Evolutionary conservation across 2,113 vertebrate genomes (phyloP), one percentile per base, ranked within the genome.

Genomic region (Sturnira hondurensis): DNA sequence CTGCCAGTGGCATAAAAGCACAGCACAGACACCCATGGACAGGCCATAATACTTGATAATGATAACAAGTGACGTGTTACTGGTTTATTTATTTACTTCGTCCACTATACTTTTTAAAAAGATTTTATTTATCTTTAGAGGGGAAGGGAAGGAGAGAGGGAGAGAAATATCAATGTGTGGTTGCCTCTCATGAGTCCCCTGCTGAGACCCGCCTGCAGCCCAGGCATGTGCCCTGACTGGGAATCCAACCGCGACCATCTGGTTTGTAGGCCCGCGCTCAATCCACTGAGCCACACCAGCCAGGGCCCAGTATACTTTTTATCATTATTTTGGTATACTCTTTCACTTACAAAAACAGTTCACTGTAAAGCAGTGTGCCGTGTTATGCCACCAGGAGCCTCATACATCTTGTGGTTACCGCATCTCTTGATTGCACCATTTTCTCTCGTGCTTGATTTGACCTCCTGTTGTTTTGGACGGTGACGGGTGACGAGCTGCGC

Each of bases 41-140:
- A 2, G 47, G 3, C 3, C 33, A 6, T 13, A 22, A 1, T n/a
- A n/a, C 47, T 22, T 7, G 47, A 4, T 3, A 1, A 20, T n/a
- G 73, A n/a, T n/a, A 17, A 20, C 2, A 20, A 17, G n/a, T 10
- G 6, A 50, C 71, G 7, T 22, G 31, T 77, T 12, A 22, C 74
- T 47, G 73, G 28, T 17, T 76, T 19, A 17, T 47, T 43, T 11
- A 33, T 33, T 74, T 17, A 74, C 43, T 47, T 10, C 12, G 1
- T n/a, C 16, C 3, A n/a, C 8, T 33, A 17, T 31, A 2, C 43
- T n/a, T 43, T 47, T n/a, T 19, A 16, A n/a, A n/a, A n/a, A n/a
- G n/a, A n/a, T n/a, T n/a, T n/a, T n/a, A n/a, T n/a, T n/a, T n/a
- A n/a, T n/a, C n/a, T n/a, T n/a, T n/a, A n/a, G n/a, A n/a, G n/a